Conservation (phyloP, 2,113 vertebrate species). For the Micromys minutus region DNA sequence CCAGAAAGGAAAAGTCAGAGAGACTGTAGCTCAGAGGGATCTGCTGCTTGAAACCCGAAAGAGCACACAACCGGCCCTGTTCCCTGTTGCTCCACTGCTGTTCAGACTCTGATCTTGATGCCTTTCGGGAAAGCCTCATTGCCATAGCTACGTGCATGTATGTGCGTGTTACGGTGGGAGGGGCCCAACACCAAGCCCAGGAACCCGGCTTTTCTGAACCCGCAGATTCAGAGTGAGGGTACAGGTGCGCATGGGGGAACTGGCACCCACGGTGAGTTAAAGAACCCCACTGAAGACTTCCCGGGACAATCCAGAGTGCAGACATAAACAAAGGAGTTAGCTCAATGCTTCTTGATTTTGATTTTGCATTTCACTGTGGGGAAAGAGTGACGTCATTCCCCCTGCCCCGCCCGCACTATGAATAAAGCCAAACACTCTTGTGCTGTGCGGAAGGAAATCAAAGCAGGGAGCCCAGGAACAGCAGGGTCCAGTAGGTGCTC, state of each 20-base stretch:
- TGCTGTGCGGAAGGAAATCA: neutral
- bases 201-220: neutral
- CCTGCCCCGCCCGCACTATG: no score
- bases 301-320: neutral
- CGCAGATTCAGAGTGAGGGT: neutral
- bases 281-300: neutral
- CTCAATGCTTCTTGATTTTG: neutral
- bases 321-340: neutral
- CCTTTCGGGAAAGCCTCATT: neutral
- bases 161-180: rapidly evolving
- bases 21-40: neutral
- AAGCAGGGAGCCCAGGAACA: neutral
- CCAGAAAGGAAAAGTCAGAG: neutral
- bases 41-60: neutral
- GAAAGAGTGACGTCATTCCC: neutral
- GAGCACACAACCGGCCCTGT: neutral
- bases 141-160: neutral
- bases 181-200: neutral
- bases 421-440: neutral
- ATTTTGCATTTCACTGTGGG: neutral
- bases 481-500: no score
- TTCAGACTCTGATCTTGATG: neutral
- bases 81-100: neutral
- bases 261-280: neutral
- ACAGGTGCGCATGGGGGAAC: neutral